Evolutionary conservation across 2,113 vertebrate genomes (phyloP).

Genomic region (Centrocercus urophasianus): DNA sequence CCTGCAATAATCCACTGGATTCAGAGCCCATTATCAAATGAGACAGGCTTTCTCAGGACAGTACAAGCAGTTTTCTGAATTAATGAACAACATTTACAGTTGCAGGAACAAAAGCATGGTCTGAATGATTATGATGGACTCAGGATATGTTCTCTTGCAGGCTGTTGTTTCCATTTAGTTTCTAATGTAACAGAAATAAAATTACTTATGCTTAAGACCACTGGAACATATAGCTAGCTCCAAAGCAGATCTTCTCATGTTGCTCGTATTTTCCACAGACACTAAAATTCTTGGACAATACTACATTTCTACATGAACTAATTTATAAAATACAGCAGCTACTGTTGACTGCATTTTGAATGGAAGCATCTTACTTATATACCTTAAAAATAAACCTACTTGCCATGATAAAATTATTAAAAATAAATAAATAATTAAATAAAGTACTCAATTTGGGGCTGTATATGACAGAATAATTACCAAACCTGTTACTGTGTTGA

Average conservation of each 20-base stretch:
- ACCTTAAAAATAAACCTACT: not conserved
- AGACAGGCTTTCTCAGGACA: constrained; percentile 70
- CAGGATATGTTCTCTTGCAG: constrained; percentile 7
- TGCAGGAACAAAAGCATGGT: constrained; percentile 25
- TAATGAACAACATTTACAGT: constrained; percentile 58
- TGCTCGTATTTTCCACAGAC: not conserved
- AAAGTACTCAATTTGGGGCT: not conserved
- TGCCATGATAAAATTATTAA: not conserved
- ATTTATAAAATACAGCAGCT: not conserved
- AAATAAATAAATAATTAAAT: too few relatives aligned
- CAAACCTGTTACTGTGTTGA: not conserved
- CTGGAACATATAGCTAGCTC: not conserved
- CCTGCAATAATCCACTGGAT: constrained; percentile 91
- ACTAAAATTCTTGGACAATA: not conserved
- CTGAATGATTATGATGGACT: constrained; percentile 25
- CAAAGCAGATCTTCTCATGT: not conserved
- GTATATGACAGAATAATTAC: not conserved
- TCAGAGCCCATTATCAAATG: constrained; percentile 86
- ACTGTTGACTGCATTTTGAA: not conserved
- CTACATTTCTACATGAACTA: not conserved
- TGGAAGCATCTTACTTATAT: not conserved
- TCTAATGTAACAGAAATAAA: constrained; percentile 13
- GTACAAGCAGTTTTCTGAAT: constrained; percentile 74
- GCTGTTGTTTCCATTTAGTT: not conserved
- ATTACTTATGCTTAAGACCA: not conserved